Percentiles rank a stretch among this genome's conserved stretches.
Evolutionary conservation across 1,140 invertebrate species (phyloP).

Genomic region (Argopecten irradians): DNA sequence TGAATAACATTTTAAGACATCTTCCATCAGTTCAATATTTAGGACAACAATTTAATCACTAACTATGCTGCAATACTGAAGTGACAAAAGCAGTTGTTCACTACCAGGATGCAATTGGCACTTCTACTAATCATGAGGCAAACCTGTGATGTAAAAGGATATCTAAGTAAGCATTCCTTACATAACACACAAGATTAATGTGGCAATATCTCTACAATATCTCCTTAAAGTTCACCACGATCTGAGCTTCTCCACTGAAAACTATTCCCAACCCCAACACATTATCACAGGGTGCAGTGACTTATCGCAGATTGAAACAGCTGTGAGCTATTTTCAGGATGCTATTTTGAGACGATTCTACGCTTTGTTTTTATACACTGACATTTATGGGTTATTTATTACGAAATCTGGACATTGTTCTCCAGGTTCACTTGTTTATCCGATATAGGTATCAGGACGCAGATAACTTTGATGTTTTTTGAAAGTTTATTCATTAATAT

Average conservation of each 20-base stretch:
- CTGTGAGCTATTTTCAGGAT: background rate
- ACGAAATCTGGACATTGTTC: background rate
- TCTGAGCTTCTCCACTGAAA: background rate
- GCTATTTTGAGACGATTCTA: background rate
- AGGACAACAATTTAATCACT: background rate
- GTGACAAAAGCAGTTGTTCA: too few relatives aligned
- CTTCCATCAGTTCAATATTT: background rate
- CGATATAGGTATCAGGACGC: too few relatives aligned
- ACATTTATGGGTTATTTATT: background rate
- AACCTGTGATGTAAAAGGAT: background rate
- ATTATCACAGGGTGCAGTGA: background rate
- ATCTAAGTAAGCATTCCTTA: background rate
- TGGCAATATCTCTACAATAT: background rate
- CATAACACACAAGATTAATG: background rate
- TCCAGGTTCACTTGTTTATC: too few relatives aligned
- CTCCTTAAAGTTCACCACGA: background rate
- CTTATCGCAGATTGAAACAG: slow-evolving; percentile 4
- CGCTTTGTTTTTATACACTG: background rate
- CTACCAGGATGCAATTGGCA: too few relatives aligned
- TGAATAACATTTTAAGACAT: background rate
- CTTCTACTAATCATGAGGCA: too few relatives aligned
- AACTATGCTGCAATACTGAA: background rate
- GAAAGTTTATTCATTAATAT: too few relatives aligned
- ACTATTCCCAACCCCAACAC: background rate
- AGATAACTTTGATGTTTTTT: too few relatives aligned